Evolutionary conservation across 2,113 vertebrate species (phyloP).

Genomic region (Corynorhinus townsendii): DNA sequence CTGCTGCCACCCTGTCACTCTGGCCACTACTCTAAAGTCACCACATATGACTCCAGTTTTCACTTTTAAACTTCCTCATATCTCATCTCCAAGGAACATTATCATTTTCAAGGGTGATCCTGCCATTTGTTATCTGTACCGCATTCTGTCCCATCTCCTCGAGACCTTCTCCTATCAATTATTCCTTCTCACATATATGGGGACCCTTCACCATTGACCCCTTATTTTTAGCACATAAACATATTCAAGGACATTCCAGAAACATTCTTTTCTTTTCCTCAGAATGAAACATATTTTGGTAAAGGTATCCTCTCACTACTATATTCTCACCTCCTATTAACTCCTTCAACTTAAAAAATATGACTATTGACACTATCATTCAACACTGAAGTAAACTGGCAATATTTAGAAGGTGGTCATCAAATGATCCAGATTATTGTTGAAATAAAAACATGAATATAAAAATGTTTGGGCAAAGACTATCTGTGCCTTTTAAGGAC

Average conservation of each 20-base stretch:
- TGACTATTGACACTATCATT: not conserved
- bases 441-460: not conserved
- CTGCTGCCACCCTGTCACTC: not conserved
- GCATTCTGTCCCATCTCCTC: not conserved
- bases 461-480: not conserved
- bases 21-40: not conserved
- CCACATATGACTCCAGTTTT: not conserved
- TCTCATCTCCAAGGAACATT: not conserved
- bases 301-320: not conserved
- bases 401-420: not conserved
- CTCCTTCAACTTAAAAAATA: not conserved
- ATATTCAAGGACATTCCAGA: not conserved
- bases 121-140: not conserved
- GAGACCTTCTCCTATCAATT: not conserved
- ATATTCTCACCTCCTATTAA: not conserved
- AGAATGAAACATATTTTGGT: not conserved
- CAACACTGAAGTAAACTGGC: not conserved
- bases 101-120: not conserved
- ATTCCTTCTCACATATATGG: not conserved
- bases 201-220: not conserved
- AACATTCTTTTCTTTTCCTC: constrained; percentile 13
- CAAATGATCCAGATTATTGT: not conserved
- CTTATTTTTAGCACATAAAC: not conserved
- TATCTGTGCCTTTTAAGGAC: not conserved
- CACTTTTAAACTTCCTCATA: not conserved